These are phyloP conservation scores for Drosophila koepferae DNA, from an alignment of 2,888 invertebrate species.

Conservation along the genomic window DNA sequence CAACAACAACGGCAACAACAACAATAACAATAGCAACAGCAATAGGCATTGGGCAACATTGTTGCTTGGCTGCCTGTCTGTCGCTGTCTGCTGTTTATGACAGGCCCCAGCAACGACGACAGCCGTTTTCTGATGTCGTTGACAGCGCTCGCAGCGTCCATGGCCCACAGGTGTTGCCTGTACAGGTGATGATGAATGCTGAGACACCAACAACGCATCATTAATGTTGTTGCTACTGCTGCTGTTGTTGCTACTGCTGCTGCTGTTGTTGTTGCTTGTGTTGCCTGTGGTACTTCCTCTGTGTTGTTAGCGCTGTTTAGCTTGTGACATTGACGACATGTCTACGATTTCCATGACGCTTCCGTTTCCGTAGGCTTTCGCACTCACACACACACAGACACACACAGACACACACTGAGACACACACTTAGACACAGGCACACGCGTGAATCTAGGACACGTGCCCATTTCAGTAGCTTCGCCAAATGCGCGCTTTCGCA, in stretches of 20 bases:
- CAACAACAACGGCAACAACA: conserved; percentile 9
- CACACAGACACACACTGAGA: background rate
- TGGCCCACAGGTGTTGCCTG: conserved; percentile 51
- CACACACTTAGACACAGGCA: background rate
- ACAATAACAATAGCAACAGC: conserved; percentile 10
- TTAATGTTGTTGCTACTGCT: conserved; percentile 27
- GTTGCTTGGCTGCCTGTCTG: conserved; percentile 13
- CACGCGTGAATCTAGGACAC: conserved; percentile 26
- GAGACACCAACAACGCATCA: conserved; percentile 29
- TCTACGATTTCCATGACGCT: conserved; percentile 66
- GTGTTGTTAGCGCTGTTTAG: conserved; percentile 44
- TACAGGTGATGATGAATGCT: conserved; percentile 54
- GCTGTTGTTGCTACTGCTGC: background rate
- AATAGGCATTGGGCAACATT: conserved; percentile 37
- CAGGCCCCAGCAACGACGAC: conserved; percentile 35
- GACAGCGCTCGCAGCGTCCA: conserved; percentile 39
- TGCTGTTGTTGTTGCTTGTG: conserved; percentile 8
- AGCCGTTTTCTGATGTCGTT: conserved; percentile 42
- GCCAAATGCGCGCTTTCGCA: conserved; percentile 1
- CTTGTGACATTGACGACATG: conserved; percentile 71
- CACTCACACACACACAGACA: background rate
- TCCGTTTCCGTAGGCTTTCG: conserved; percentile 52
- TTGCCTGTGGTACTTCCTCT: conserved; percentile 28
- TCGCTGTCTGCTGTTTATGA: conserved; percentile 36
- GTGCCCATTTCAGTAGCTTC: conserved; percentile 44